Conservation (phyloP, 2,113 vertebrate genomes). For the Jaculus jaculus region DNA sequence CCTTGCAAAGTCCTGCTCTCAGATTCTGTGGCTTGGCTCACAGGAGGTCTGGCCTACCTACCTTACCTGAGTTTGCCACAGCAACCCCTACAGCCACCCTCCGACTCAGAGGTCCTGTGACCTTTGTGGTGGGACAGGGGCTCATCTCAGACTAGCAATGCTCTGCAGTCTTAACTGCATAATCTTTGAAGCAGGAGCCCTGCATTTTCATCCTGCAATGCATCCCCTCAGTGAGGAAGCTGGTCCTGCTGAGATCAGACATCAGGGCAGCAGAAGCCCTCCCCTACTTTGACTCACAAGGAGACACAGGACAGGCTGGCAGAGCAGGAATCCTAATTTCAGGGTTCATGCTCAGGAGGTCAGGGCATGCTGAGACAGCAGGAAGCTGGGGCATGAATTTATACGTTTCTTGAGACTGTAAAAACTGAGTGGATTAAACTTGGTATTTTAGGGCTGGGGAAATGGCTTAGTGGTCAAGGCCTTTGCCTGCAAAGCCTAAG, state of each 20-base stretch:
- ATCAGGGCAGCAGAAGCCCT: neutral
- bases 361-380: accelerated
- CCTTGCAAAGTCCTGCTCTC: neutral
- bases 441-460: neutral
- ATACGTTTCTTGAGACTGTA: neutral
- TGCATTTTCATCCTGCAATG: neutral
- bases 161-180: neutral
- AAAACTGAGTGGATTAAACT: neutral
- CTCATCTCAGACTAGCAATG: neutral
- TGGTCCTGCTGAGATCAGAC: neutral
- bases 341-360: neutral
- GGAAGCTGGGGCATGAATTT: neutral
- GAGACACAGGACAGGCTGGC: neutral
- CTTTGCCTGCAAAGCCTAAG: too few species aligned
- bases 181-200: neutral
- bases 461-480: too few species aligned
- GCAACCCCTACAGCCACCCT: neutral
- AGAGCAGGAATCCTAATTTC: neutral
- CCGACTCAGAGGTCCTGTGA: neutral
- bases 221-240: neutral
- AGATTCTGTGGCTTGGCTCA: neutral
- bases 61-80: neutral
- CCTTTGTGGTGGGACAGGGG: neutral
- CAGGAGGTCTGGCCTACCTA: neutral
- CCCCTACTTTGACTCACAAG: neutral